These are phyloP conservation scores for Trachurus trachurus DNA, from an alignment of 2,797 vertebrate species.

Conservation along the genomic window DNA sequence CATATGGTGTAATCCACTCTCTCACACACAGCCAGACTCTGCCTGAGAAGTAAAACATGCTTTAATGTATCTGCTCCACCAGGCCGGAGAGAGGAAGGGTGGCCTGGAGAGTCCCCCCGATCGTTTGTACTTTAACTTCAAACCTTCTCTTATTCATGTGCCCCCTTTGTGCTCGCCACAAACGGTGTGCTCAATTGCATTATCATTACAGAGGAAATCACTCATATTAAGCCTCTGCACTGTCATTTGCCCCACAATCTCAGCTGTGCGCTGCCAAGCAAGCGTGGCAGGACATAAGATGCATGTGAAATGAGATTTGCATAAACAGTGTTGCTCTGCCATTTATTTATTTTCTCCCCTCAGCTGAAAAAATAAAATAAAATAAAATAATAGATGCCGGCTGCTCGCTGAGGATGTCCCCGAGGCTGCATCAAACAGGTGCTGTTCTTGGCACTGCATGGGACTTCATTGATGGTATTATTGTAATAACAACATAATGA, in stretches of 20 bases:
- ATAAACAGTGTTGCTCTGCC: constrained; percentile 76
- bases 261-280: constrained; percentile 67
- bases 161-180: constrained; percentile 66
- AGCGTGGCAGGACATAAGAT: constrained; percentile 73
- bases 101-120: constrained; percentile 14
- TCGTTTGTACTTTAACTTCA: constrained; percentile 60
- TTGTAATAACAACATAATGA: constrained; percentile 64
- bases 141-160: constrained; percentile 53
- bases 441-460: constrained; percentile 25
- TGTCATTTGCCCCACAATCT: constrained; percentile 76
- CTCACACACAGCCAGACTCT: constrained; percentile 27
- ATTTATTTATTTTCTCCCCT: constrained; percentile 73
- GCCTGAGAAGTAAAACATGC: constrained; percentile 20
- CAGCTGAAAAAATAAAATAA: constrained; percentile 30
- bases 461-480: constrained; percentile 49
- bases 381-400: constrained; percentile 43
- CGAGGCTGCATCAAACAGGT: constrained; percentile 60
- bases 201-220: constrained; percentile 80
- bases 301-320: constrained; percentile 83
- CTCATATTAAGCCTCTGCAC: constrained; percentile 77
- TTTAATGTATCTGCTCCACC: constrained; percentile 30
- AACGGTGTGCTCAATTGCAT: constrained; percentile 72
- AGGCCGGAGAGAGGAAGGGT: constrained; percentile 15
- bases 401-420: constrained; percentile 42
- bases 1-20: constrained; percentile 50